Conservation (phyloP, 2,113 vertebrate species). For the Furnarius figulus region DNA sequence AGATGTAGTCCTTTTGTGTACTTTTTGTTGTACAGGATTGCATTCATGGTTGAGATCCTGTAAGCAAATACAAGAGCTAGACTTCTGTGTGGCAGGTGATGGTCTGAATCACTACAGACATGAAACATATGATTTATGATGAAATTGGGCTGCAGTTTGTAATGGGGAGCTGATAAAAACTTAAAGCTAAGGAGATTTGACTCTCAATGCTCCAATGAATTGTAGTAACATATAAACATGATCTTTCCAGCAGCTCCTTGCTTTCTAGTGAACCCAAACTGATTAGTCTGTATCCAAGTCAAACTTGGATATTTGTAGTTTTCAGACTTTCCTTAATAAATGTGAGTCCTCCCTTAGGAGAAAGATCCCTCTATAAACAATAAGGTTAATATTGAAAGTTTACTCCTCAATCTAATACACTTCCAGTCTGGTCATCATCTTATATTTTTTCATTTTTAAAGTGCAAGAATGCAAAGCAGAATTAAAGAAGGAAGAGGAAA, state of each 20-base stretch:
- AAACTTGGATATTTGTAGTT: not conserved
- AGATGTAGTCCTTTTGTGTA: not conserved
- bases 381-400: not conserved
- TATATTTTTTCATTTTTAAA: not conserved
- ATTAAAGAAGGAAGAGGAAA: slow-evolving; percentile 4
- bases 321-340: not conserved
- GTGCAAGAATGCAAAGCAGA: not conserved
- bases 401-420: not conserved
- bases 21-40: not conserved
- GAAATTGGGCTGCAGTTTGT: not conserved
- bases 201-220: not conserved
- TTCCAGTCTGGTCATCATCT: not conserved
- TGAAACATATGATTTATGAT: not conserved
- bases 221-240: not conserved
- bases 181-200: not conserved
- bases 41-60: not conserved
- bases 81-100: not conserved
- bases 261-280: not conserved
- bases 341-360: not conserved
- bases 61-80: not conserved
- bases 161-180: not conserved
- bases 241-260: not conserved
- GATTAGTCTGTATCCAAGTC: not conserved
- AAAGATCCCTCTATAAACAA: not conserved
- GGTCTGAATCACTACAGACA: not conserved